These are phyloP conservation scores for Phyllostomus discolor DNA, from an alignment of 2,113 vertebrate species.

Conservation along the genomic window DNA sequence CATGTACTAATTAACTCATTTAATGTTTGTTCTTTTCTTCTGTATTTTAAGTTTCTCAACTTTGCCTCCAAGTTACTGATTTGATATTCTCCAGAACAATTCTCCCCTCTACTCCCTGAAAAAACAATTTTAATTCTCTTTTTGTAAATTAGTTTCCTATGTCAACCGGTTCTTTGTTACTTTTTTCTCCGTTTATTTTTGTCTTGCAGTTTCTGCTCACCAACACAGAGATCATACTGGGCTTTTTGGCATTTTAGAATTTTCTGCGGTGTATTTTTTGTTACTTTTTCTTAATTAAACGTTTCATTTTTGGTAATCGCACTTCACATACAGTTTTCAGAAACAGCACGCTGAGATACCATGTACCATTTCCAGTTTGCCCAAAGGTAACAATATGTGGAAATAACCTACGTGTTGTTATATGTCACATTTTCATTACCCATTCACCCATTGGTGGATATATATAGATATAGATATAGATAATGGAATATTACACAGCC, in stretches of 20 bases:
- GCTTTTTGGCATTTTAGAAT: not conserved
- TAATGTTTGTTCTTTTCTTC: not conserved
- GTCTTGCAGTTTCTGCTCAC: not conserved
- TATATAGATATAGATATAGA: not conserved
- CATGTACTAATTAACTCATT: not conserved
- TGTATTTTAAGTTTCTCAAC: not conserved
- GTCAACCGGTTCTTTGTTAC: not conserved
- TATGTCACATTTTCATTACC: not conserved
- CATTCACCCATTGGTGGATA: not conserved
- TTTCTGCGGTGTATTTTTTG: not conserved
- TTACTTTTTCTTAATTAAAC: not conserved
- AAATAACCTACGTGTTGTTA: not conserved
- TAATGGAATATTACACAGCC: not conserved
- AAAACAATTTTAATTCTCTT: not conserved
- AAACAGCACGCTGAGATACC: not conserved
- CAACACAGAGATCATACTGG: not conserved
- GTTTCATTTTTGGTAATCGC: not conserved
- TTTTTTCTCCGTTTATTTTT: not conserved
- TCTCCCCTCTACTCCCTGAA: not conserved
- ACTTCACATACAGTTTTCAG: not conserved
- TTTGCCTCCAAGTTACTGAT: not conserved
- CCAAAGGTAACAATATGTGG: not conserved
- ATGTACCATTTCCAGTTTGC: not conserved
- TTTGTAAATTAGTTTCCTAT: not conserved
- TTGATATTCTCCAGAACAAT: not conserved